Evolutionary conservation across 2,888 invertebrate species (phyloP), one percentile per base, ranked within the genome.

Genomic region (Keiferia lycopersicella): DNA sequence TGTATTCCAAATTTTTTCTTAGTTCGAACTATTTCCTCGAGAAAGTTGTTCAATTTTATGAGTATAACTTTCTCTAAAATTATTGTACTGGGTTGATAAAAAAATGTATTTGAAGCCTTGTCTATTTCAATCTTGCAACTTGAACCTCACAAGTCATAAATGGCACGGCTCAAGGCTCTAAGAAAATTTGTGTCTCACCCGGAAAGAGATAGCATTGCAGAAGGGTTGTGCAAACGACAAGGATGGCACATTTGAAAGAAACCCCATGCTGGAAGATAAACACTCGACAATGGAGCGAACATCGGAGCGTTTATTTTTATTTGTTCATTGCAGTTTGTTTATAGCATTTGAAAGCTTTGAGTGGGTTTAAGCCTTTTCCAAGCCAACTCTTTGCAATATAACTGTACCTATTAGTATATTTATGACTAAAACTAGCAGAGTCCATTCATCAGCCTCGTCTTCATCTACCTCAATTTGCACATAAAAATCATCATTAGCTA

Each of bases 151-250:
- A 22, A 67, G 66, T 72, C 69, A 65, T 76, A 74, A 74, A 73
- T 65, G 66, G 66, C 65, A 67, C 63, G 64, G 67, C 71, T 69
- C 60, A 67, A 69, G 69, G 66, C 64, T 71, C 63, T 65, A 68
- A 70, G 66, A 69, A 71, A 73, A 73, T 73, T 72, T 76, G 66
- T 73, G 69, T 71, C 66, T 63, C 20, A 68, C 66, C 65, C 61
- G 66, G 70, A 74, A 66, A 64, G 69, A 59, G 68, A 75, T 20
- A 38, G 56, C 56, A 56, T 34, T 34, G 34, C 16, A 16, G 34
- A 56, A 56, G 56, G 56, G 34, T 56, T 56, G 34, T n/a, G 56
- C 56, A 18, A 34, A 56, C 10, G 56, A 56, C 30, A 34, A 56
- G 16, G 56, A 56, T 56, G 16, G 34, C 30, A 30, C 30, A 56